A percentile compares a stretch with the other conserved stretches of the same genome.
Conservation (phyloP, 2,888 invertebrate genomes). For the Lithophane leautieri region DNA sequence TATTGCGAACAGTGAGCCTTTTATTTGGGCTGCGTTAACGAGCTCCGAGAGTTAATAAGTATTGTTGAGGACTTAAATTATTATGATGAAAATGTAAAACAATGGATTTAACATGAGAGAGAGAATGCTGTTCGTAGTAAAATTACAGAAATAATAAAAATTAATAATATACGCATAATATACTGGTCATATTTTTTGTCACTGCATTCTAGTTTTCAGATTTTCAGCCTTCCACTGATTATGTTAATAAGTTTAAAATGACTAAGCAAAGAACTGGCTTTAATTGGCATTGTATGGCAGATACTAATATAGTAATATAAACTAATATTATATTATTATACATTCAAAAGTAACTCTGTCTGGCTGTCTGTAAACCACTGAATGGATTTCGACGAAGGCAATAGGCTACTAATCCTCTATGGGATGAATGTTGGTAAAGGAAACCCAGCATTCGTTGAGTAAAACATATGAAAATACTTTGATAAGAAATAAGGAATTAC, state of each 20-base stretch:
- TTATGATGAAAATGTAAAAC: slow-evolving; percentile 39
- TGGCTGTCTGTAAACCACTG: no score
- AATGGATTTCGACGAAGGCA: no score
- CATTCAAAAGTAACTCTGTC: no score
- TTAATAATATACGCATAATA: neutral
- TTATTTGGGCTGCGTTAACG: slow-evolving; percentile 46
- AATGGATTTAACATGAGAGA: slow-evolving; percentile 16
- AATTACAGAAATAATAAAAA: neutral
- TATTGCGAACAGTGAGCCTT: slow-evolving; percentile 12
- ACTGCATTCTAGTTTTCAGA: neutral
- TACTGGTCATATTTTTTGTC: neutral
- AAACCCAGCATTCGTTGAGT: no score
- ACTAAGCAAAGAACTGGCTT: neutral
- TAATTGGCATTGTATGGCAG: no score
- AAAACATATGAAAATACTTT: no score
- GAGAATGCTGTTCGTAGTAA: slow-evolving; percentile 6
- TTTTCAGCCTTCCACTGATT: neutral
- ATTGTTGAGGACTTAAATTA: slow-evolving; percentile 41
- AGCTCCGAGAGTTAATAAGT: slow-evolving; percentile 52
- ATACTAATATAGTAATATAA: no score
- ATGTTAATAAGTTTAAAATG: neutral
- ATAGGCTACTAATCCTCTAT: no score
- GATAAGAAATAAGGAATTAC: no score
- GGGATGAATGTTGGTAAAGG: no score
- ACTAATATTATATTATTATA: no score